Conservation (phyloP, 2,888 invertebrate genomes). For the Terebella lapidaria region DNA sequence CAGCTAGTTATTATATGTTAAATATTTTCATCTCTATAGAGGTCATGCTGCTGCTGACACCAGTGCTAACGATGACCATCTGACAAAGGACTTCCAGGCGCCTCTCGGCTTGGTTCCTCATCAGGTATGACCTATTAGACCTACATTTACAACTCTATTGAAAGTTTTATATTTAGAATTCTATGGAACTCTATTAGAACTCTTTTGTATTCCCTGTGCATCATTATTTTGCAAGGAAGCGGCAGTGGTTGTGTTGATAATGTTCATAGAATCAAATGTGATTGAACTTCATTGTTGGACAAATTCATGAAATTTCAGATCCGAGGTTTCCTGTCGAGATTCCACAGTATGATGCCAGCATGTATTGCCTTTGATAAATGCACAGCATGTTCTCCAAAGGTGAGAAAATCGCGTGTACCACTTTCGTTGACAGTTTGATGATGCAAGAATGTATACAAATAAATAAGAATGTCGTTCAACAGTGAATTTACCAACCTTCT, state of each 20-base stretch:
- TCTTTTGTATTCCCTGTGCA: neutral
- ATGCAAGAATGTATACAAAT: too few relatives aligned
- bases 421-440: neutral
- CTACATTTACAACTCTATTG: too few relatives aligned
- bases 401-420: constrained; percentile 5
- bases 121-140: constrained; percentile 39
- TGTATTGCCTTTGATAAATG: constrained; percentile 83
- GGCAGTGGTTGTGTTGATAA: too few relatives aligned
- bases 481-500: neutral
- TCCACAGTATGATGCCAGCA: constrained; percentile 76
- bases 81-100: constrained; percentile 50
- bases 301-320: constrained; percentile 57
- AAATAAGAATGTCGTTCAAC: neutral
- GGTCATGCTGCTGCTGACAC: constrained; percentile 64
- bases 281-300: too few relatives aligned
- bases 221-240: too few relatives aligned
- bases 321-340: constrained; percentile 81
- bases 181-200: too few relatives aligned
- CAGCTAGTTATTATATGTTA: neutral
- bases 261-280: too few relatives aligned
- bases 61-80: constrained; percentile 38
- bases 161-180: too few relatives aligned
- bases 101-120: constrained; percentile 81
- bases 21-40: constrained; percentile 49
- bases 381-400: constrained; percentile 71